Evolutionary conservation across 2,113 vertebrate genomes (phyloP).

Genomic region (Dinomys branickii): DNA sequence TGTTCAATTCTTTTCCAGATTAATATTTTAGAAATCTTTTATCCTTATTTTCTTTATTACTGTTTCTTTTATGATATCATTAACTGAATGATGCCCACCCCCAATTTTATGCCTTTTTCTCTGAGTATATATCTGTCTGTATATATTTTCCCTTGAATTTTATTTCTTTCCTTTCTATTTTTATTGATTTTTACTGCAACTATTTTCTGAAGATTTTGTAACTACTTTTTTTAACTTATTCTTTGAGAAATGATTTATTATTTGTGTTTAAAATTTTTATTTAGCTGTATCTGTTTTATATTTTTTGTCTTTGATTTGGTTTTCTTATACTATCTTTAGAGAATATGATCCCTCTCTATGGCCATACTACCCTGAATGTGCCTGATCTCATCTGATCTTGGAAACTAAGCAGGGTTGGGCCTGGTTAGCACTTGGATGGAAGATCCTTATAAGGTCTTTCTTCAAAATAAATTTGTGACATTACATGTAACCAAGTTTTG

Average conservation of each 20-base stretch:
- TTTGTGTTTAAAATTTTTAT: neutral
- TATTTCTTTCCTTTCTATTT: neutral
- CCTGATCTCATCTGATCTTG: too few species aligned
- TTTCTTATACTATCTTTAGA: constrained; percentile 21
- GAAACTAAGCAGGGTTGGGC: too few species aligned
- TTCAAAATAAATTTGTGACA: constrained; percentile 38
- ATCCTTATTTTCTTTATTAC: neutral
- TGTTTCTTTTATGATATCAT: constrained; percentile 1
- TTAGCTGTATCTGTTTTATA: neutral
- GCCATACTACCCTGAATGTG: too few species aligned
- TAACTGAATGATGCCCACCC: neutral
- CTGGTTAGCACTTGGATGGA: too few species aligned
- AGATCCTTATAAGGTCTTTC: constrained; percentile 39
- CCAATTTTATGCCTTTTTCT: neutral
- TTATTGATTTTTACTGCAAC: neutral
- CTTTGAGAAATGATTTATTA: constrained; percentile 1
- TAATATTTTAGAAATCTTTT: neutral
- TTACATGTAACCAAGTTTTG: constrained; percentile 8
- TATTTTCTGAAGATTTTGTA: constrained; percentile 42
- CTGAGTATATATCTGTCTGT: neutral
- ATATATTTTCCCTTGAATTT: neutral
- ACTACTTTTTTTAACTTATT: neutral
- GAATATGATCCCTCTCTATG: neutral
- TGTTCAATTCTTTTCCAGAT: neutral
- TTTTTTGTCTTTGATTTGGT: constrained; percentile 42